These are phyloP conservation scores for Hydra vulgaris DNA, from an alignment of 30 jellyfish, hydroid and myxozoan genomes.

Conservation along the genomic window DNA sequence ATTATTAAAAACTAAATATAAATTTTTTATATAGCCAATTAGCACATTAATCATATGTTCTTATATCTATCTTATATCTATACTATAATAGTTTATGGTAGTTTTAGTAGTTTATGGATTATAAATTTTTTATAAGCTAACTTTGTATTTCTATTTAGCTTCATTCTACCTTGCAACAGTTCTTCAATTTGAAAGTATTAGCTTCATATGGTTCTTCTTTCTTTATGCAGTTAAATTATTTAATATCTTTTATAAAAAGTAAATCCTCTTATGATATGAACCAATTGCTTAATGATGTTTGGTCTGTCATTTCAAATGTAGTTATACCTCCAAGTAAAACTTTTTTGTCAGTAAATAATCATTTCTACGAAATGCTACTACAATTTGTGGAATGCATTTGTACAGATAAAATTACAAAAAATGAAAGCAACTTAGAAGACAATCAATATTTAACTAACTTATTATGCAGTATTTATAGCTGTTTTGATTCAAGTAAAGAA, in stretches of 20 bases:
- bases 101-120: no score
- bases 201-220: background rate
- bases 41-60: no score
- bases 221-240: background rate
- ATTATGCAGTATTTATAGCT: background rate
- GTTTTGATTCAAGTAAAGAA: background rate
- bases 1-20: no score
- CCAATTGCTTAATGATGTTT: background rate
- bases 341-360: background rate
- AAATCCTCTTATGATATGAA: background rate
- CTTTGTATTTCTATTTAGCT: background rate
- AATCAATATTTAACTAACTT: background rate
- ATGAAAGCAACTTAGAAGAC: background rate
- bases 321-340: background rate
- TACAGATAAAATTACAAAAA: background rate
- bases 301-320: background rate
- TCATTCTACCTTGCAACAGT: background rate
- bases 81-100: no score
- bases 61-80: no score
- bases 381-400: background rate
- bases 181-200: background rate
- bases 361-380: background rate
- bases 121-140: no score
- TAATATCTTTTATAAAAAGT: background rate
- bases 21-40: no score